Percentiles rank a stretch among this genome's conserved stretches.
Evolutionary conservation across 2,888 invertebrate genomes (phyloP).

Genomic region (Stomorhina lunata): DNA sequence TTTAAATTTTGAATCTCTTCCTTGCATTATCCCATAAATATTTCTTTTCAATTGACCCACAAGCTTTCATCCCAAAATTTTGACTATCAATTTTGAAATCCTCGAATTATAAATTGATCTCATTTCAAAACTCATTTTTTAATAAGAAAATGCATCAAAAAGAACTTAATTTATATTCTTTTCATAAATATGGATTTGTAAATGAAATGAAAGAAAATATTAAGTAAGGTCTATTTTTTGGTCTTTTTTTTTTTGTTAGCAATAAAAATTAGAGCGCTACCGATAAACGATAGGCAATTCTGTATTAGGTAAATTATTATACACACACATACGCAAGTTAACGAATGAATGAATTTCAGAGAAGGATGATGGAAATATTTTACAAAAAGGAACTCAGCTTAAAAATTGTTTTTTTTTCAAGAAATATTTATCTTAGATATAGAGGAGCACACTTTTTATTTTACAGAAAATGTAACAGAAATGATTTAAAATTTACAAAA

Average conservation of each 20-base stretch:
- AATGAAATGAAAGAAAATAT: slow-evolving; percentile 60
- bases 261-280: slow-evolving; percentile 69
- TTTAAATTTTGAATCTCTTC: no score
- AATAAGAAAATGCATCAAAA: slow-evolving; percentile 65
- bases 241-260: slow-evolving; percentile 45
- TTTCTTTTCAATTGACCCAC: no score
- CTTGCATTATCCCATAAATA: no score
- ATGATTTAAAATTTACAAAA: slow-evolving; percentile 29
- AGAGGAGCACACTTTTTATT: slow-evolving; percentile 38
- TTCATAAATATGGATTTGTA: slow-evolving; percentile 48
- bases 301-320: slow-evolving; percentile 77
- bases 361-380: slow-evolving; percentile 1
- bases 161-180: slow-evolving; percentile 51
- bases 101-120: not conserved
- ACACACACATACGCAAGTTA: slow-evolving; percentile 43
- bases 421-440: not conserved
- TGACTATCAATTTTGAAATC: slow-evolving; percentile 4
- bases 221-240: no score
- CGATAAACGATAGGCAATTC: slow-evolving; percentile 76
- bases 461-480: not conserved
- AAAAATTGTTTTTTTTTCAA: slow-evolving; percentile 3
- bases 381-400: slow-evolving; percentile 52
- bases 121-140: slow-evolving; percentile 48
- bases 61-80: slow-evolving; percentile 10
- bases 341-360: not conserved